Evolutionary conservation across 2,113 vertebrate species (phyloP).

Genomic region (Hydrochoerus hydrochaeris): DNA sequence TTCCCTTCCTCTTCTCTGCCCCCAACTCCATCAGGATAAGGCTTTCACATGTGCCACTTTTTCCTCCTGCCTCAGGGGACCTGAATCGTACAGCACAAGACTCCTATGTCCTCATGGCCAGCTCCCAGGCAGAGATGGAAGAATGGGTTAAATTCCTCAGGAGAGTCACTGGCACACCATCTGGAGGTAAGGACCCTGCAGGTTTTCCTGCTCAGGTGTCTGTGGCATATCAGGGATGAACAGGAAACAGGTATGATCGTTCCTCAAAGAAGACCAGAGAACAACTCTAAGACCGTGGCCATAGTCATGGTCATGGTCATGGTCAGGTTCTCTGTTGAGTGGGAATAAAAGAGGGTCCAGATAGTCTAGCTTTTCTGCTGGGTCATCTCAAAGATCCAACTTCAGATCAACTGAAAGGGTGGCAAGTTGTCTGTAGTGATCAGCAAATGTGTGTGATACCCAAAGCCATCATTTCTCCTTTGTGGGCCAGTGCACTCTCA

Average conservation of each 20-base stretch:
- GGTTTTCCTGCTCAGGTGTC: background rate
- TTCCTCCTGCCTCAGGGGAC: constrained; percentile 87
- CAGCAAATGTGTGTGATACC: background rate
- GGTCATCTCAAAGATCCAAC: background rate
- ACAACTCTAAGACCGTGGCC: background rate
- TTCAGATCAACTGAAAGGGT: background rate
- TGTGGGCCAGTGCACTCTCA: background rate
- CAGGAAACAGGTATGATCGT: background rate
- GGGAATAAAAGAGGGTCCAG: background rate
- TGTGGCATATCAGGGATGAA: background rate
- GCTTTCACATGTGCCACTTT: constrained; percentile 39
- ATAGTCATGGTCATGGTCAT: background rate
- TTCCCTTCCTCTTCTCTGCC: background rate
- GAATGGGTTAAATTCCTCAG: constrained; percentile 95
- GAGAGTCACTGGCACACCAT: constrained; percentile 87
- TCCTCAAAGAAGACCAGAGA: background rate
- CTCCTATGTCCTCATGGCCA: constrained; percentile 93
- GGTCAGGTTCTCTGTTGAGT: background rate
- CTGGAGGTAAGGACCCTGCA: constrained; percentile 90
- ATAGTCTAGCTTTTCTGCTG: background rate
- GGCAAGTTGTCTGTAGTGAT: background rate
- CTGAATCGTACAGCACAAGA: constrained; percentile 87
- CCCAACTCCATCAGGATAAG: background rate
- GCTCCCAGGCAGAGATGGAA: constrained; percentile 94
- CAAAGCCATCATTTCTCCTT: background rate